Evolutionary conservation across 2,113 vertebrate species (phyloP).

Genomic region (Gymnarchus niloticus): DNA sequence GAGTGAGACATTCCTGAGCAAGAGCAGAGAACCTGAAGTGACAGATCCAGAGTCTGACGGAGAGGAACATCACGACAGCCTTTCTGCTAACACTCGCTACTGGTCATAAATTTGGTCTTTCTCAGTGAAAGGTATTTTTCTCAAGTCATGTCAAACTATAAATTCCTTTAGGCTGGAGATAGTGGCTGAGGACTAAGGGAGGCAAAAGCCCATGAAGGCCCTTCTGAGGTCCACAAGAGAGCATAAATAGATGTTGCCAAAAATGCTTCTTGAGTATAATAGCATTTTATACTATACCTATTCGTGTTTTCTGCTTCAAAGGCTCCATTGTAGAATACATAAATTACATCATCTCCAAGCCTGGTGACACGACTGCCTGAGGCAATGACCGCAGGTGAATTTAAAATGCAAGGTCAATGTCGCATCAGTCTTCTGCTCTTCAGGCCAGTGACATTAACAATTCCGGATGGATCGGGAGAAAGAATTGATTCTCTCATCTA

Average conservation of each 20-base stretch:
- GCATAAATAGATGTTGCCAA: background rate
- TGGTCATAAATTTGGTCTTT: conserved; percentile 7
- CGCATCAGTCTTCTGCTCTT: background rate
- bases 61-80: background rate
- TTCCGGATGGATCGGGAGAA: background rate
- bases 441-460: background rate
- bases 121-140: background rate
- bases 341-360: background rate
- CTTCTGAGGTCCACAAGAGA: background rate
- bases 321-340: background rate
- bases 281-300: background rate
- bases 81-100: background rate
- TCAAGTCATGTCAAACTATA: background rate
- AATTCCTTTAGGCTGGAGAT: background rate
- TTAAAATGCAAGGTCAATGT: background rate
- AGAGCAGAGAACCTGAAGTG: background rate
- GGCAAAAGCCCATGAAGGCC: background rate
- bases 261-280: background rate
- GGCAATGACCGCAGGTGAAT: background rate
- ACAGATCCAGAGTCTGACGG: background rate
- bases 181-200: background rate
- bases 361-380: background rate
- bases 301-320: conserved; percentile 4
- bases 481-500: conserved; percentile 19
- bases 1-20: background rate